Percentiles rank a stretch among this genome's conserved stretches.
Conservation (phyloP, 1,140 invertebrate species). For the Periplaneta americana region DNA sequence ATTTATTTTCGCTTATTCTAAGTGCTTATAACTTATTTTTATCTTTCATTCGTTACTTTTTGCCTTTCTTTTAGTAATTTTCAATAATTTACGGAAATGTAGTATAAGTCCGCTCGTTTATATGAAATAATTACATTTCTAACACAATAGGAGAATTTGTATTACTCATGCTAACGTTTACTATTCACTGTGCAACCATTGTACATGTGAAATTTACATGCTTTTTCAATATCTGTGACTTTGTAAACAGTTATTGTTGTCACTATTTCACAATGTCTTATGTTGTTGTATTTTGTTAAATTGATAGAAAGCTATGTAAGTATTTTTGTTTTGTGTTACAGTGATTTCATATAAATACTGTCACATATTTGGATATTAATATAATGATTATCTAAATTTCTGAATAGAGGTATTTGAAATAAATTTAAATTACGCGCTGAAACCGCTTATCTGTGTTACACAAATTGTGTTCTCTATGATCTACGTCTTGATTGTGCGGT, state of each 20-base stretch:
- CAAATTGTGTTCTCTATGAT: background rate
- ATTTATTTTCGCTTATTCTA: conserved; percentile 12
- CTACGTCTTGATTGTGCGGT: background rate
- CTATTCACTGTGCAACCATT: background rate
- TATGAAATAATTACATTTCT: too few relatives aligned
- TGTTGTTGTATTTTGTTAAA: background rate
- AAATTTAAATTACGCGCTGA: background rate
- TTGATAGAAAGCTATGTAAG: background rate
- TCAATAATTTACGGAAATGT: background rate
- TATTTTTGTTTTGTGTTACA: too few relatives aligned
- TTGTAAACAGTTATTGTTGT: too few relatives aligned
- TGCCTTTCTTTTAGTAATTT: background rate
- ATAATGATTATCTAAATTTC: background rate
- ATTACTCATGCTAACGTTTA: too few relatives aligned
- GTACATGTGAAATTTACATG: background rate
- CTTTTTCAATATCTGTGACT: too few relatives aligned
- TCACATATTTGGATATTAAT: too few relatives aligned
- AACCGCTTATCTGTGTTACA: background rate
- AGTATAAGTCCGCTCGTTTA: too few relatives aligned
- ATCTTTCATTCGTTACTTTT: background rate
- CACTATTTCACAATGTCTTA: too few relatives aligned
- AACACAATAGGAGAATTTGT: background rate
- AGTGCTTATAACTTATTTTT: background rate
- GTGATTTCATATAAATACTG: too few relatives aligned
- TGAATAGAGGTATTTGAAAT: background rate